Percentiles rank a stretch among this genome's conserved stretches.
phyloP scores from a whole-genome alignment of 2,113 vertebrate genomes.

The Aegithalos caudatus region DNA sequence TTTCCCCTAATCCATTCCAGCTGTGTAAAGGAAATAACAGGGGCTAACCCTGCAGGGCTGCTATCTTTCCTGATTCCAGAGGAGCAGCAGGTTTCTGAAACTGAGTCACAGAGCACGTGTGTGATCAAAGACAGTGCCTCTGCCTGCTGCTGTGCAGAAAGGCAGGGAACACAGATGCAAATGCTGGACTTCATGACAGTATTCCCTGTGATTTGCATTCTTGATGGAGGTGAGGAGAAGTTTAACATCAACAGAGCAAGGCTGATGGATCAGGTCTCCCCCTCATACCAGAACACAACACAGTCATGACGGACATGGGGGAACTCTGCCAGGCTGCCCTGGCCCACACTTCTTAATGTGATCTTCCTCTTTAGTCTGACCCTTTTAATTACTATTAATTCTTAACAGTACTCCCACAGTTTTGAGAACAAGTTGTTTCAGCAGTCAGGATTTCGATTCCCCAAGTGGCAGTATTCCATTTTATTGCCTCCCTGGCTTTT shows the following conservation, averaged over 20 bases:
- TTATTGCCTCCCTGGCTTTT: background rate
- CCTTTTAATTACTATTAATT: background rate
- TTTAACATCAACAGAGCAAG: background rate
- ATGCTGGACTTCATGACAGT: background rate
- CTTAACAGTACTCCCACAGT: background rate
- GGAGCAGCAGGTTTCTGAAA: background rate
- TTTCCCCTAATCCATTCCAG: background rate
- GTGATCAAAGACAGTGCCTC: background rate
- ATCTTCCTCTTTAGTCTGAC: background rate
- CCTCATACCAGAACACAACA: background rate
- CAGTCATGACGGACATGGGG: fast-evolving
- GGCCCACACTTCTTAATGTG: background rate
- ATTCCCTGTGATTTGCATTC: background rate
- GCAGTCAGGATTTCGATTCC: background rate
- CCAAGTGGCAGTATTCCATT: background rate
- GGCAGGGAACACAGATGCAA: background rate
- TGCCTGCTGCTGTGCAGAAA: background rate
- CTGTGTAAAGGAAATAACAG: background rate
- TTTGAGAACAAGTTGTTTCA: background rate
- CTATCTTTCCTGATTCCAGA: background rate
- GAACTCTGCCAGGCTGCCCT: background rate
- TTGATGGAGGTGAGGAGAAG: background rate
- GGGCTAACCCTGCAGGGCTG: background rate
- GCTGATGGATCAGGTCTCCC: background rate
- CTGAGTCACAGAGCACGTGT: fast-evolving